phyloP scores from a whole-genome alignment of 2,888 invertebrate genomes.

The Agriopis aurantiaria region DNA sequence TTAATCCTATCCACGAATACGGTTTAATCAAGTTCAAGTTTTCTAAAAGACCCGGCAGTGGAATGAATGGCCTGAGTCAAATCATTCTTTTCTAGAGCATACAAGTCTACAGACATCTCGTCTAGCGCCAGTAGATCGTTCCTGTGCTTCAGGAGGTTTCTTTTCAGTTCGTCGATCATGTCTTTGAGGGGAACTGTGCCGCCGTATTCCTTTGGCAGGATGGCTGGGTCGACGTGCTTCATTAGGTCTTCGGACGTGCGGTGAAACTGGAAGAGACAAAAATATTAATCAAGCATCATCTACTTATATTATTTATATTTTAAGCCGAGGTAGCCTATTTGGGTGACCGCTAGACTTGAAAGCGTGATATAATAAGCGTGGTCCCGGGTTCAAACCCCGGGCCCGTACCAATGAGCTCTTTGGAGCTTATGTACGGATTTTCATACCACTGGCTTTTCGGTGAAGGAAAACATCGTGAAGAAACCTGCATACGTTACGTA shows the following conservation, averaged over 20 bases:
- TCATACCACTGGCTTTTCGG: too few relatives aligned
- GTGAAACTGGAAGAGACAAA: constrained; percentile 87
- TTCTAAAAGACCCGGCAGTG: constrained; percentile 93
- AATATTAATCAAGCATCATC: too few relatives aligned
- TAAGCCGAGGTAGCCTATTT: too few relatives aligned
- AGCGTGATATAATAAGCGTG: too few relatives aligned
- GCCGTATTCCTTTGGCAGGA: constrained; percentile 95
- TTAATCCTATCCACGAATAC: not conserved
- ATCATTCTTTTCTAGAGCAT: constrained; percentile 86
- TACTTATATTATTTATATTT: too few relatives aligned
- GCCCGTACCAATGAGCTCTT: too few relatives aligned
- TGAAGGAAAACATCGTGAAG: too few relatives aligned
- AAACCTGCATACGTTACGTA: too few relatives aligned
- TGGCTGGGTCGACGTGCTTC: constrained; percentile 89
- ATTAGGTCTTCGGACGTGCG: constrained; percentile 91
- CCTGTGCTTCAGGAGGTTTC: constrained; percentile 87
- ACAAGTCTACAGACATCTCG: constrained; percentile 91
- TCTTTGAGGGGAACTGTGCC: constrained; percentile 93
- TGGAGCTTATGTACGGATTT: too few relatives aligned
- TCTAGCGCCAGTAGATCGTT: constrained; percentile 90
- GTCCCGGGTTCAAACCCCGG: too few relatives aligned
- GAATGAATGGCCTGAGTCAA: constrained; percentile 91
- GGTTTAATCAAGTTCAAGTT: constrained; percentile 91
- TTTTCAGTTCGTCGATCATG: constrained; percentile 92
- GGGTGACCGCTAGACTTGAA: too few relatives aligned